phyloP scores from a whole-genome alignment of 2,797 vertebrate species.

The Chaetophractus vellerosus region DNA sequence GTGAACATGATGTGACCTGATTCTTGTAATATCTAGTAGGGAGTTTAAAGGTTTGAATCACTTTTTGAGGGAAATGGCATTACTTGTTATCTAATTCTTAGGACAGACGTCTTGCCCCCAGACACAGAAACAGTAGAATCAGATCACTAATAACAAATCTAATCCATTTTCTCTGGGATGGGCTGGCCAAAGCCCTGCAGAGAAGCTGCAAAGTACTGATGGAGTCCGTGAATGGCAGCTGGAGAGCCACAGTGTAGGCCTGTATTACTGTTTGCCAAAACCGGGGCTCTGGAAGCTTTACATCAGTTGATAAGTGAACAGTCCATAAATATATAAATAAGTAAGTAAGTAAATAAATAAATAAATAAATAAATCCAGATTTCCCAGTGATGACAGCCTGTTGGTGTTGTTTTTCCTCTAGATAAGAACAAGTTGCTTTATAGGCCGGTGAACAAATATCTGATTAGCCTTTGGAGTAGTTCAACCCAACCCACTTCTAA shows the following conservation, averaged over 20 bases:
- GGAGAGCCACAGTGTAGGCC: not conserved
- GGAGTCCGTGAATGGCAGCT: not conserved
- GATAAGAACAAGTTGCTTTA: not conserved
- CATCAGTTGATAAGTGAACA: not conserved
- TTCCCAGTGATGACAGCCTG: not conserved
- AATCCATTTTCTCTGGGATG: not conserved
- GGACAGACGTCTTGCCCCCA: not conserved
- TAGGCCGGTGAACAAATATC: not conserved
- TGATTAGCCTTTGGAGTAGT: not conserved
- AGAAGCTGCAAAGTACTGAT: not conserved
- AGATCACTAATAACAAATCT: not conserved
- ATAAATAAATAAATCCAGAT: not conserved
- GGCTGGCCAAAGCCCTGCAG: not conserved
- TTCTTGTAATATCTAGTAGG: not conserved
- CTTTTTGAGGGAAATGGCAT: not conserved
- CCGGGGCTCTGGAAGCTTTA: not conserved
- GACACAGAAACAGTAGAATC: not conserved
- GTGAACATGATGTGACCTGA: not conserved
- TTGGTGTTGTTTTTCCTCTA: not conserved
- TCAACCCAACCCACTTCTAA: not conserved
- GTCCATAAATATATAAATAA: not conserved
- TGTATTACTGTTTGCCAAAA: not conserved
- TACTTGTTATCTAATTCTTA: not conserved
- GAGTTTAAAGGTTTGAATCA: slow-evolving; percentile 7
- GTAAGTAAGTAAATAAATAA: too few species aligned